phyloP scores from a whole-genome alignment of 2,113 vertebrate species.

The Camelus bactrianus region DNA sequence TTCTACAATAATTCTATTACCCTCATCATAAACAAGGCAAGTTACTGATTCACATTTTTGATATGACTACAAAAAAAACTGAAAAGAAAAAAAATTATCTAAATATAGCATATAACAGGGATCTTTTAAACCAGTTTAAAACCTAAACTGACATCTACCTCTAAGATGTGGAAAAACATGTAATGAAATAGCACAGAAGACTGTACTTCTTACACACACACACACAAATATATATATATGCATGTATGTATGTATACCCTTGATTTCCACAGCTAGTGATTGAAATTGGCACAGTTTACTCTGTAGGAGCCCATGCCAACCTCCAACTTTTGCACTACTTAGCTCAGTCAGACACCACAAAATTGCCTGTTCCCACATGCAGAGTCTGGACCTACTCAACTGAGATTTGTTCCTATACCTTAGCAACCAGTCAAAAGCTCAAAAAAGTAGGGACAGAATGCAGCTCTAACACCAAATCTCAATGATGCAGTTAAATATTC shows the following conservation, averaged over 20 bases:
- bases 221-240: neutral
- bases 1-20: constrained; percentile 13
- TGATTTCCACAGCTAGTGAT: constrained; percentile 62
- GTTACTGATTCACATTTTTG: constrained; percentile 4
- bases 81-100: constrained; percentile 22
- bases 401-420: constrained; percentile 48
- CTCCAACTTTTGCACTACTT: constrained; percentile 29
- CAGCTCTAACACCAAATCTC: neutral
- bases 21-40: constrained; percentile 35
- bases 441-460: neutral
- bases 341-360: constrained; percentile 65
- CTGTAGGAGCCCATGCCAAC: constrained; percentile 23
- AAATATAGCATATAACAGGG: neutral
- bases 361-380: constrained; percentile 63
- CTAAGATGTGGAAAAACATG: constrained; percentile 29
- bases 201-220: constrained; percentile 47
- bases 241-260: neutral
- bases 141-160: constrained; percentile 53
- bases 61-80: constrained; percentile 36
- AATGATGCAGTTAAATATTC: neutral
- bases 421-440: constrained; percentile 33
- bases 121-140: neutral
- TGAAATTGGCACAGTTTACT: constrained; percentile 57
- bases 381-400: constrained; percentile 45
- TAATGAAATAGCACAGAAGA: constrained; percentile 56